Percentiles rank a stretch among this genome's conserved stretches.
Evolutionary conservation across 2,113 vertebrate species (phyloP).

Genomic region (Nanger granti): DNA sequence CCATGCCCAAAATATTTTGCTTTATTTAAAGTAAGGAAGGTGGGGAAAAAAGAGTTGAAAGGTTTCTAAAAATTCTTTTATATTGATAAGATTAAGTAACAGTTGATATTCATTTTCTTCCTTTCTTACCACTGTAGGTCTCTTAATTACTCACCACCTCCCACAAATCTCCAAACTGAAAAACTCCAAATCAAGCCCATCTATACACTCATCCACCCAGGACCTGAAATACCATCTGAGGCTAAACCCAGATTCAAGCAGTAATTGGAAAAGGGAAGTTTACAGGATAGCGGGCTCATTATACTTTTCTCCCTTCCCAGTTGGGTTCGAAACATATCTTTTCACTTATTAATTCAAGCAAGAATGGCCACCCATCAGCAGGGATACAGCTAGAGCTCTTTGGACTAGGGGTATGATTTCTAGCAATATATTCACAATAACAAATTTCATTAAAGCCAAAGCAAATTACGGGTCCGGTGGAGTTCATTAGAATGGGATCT

Average conservation of each 20-base stretch:
- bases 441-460: constrained; percentile 42
- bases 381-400: neutral
- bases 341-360: constrained; percentile 24
- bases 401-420: neutral
- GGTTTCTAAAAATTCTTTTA: neutral
- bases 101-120: neutral
- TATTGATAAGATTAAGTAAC: neutral
- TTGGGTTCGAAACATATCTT: neutral
- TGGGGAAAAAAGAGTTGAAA: neutral
- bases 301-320: neutral
- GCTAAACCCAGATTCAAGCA: neutral
- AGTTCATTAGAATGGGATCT: constrained; percentile 35
- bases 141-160: neutral
- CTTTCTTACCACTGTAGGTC: neutral
- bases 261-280: neutral
- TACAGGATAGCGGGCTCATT: neutral
- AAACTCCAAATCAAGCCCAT: neutral
- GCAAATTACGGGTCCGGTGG: neutral
- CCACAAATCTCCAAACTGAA: neutral
- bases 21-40: neutral
- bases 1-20: neutral
- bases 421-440: neutral
- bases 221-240: neutral
- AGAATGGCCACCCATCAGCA: neutral
- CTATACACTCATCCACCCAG: neutral